Conservation (phyloP, 2,797 vertebrate genomes). For the Glyptemys insculpta region DNA sequence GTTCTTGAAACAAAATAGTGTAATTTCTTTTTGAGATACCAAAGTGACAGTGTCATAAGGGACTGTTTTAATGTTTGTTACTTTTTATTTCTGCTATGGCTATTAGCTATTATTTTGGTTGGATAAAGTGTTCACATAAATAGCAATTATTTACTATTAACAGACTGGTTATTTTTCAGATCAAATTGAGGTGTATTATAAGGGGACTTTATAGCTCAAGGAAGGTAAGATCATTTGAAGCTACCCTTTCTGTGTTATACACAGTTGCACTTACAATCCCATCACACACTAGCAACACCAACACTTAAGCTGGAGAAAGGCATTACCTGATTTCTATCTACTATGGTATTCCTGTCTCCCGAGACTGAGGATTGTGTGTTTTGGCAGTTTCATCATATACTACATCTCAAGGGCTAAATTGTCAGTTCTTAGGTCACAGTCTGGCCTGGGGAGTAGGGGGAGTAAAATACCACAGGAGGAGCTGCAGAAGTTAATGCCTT, state of each 20-base stretch:
- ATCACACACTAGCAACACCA: background rate
- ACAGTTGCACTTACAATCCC: background rate
- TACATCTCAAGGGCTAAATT: background rate
- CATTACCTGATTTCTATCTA: background rate
- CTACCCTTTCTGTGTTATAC: background rate
- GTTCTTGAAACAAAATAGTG: background rate
- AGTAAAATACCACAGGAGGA: background rate
- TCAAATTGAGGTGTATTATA: background rate
- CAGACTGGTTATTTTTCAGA: background rate
- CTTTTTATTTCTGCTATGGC: background rate
- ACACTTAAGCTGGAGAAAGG: background rate
- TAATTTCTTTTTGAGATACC: background rate
- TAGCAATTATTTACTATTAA: background rate
- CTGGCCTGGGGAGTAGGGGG: background rate
- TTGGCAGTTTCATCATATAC: background rate
- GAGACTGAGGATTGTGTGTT: background rate
- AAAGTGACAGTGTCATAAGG: background rate
- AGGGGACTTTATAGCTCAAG: background rate
- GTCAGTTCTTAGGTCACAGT: background rate
- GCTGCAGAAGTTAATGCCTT: background rate
- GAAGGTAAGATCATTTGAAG: background rate
- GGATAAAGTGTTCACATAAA: background rate
- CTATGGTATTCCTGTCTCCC: background rate
- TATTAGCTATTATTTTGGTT: background rate
- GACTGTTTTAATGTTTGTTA: background rate